A percentile compares a stretch with the other conserved stretches of the same genome.
phyloP scores from a whole-genome alignment of 2,888 invertebrate species.

The Spisula subtruncata region DNA sequence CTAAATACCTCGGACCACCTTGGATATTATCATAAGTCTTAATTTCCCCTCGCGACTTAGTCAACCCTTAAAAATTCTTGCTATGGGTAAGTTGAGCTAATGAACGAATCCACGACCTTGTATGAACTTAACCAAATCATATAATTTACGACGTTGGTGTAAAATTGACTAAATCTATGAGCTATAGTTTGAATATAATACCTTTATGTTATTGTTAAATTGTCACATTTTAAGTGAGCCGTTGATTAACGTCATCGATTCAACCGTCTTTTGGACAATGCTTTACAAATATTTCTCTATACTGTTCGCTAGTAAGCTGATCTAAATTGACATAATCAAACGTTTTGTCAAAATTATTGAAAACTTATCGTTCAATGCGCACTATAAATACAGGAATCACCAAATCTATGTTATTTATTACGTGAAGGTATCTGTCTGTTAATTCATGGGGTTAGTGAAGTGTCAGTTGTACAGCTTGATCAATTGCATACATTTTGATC shows the following conservation, averaged over 20 bases:
- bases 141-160: constrained; percentile 46
- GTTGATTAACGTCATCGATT: constrained; percentile 30
- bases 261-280: constrained; percentile 8
- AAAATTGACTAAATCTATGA: constrained; percentile 34
- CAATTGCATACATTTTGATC: neutral
- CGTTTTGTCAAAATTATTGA: neutral
- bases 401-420: constrained; percentile 17
- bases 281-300: constrained; percentile 15
- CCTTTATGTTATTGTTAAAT: constrained; percentile 38
- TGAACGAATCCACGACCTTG: constrained; percentile 35
- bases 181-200: constrained; percentile 33
- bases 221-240: constrained; percentile 22
- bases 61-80: constrained; percentile 36
- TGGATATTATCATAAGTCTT: constrained; percentile 15
- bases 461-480: neutral
- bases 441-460: neutral
- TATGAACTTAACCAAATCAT: constrained; percentile 44
- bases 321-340: constrained; percentile 27
- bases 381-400: constrained; percentile 10
- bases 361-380: constrained; percentile 23
- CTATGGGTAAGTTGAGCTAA: constrained; percentile 38
- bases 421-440: constrained; percentile 20
- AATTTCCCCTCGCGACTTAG: constrained; percentile 9
- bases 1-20: constrained; percentile 28
- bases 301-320: constrained; percentile 10